phyloP scores from a whole-genome alignment of 2,113 vertebrate genomes.

The Rafetus swinhoei region DNA sequence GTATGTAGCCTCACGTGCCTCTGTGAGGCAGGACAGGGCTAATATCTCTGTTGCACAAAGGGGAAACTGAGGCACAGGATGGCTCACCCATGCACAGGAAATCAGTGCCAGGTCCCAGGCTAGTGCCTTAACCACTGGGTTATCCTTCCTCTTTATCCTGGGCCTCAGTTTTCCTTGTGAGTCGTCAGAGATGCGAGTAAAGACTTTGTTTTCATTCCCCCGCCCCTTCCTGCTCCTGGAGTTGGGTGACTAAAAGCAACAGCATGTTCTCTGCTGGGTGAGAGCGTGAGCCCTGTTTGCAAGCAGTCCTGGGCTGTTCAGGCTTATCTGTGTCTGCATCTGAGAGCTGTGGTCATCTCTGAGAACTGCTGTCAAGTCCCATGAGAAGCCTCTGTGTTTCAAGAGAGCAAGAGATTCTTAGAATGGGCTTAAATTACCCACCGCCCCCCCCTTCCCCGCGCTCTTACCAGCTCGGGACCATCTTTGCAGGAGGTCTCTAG shows the following conservation, averaged over 20 bases:
- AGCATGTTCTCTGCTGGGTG: neutral
- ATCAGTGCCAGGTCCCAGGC: neutral
- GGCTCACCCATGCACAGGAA: neutral
- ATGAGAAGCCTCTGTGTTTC: neutral
- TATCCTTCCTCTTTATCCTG: neutral
- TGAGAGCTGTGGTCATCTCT: neutral
- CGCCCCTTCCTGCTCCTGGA: too few relatives aligned
- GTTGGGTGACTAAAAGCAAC: neutral
- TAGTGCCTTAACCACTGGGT: neutral
- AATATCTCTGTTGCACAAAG: neutral
- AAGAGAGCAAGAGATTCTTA: neutral
- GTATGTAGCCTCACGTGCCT: too few relatives aligned
- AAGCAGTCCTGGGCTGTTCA: neutral
- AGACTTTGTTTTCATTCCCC: neutral
- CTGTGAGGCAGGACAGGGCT: neutral
- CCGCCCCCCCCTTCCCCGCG: too few relatives aligned
- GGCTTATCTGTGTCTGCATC: neutral
- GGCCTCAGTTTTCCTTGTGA: neutral
- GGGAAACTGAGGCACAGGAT: neutral
- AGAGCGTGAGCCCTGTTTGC: neutral
- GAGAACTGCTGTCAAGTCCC: neutral
- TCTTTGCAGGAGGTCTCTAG: neutral
- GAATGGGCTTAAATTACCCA: neutral
- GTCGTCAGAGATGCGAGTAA: neutral
- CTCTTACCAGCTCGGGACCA: neutral